A percentile compares a stretch with the other conserved stretches of the same genome.
Conservation (phyloP, 2,888 invertebrate species). For the Idaea dimidiata region DNA sequence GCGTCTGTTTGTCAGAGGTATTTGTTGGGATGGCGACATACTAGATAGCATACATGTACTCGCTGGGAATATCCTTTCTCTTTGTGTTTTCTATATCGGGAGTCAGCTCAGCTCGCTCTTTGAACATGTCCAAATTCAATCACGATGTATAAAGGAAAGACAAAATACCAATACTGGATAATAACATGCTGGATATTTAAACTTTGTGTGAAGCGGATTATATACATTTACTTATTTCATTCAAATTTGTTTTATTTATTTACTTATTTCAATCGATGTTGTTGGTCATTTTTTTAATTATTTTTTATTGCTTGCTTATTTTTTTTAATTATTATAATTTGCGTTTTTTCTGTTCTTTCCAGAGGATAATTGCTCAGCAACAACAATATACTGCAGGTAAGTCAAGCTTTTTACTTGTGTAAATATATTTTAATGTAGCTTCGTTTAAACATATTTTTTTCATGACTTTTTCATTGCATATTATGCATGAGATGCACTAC, state of each 20-base stretch:
- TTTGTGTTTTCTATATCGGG: no score
- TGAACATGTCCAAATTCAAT: no score
- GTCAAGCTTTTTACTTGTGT: slow-evolving; percentile 36
- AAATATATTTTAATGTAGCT: background rate
- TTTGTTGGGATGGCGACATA: background rate
- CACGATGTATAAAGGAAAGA: no score
- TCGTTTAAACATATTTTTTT: background rate
- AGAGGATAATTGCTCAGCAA: slow-evolving; percentile 85
- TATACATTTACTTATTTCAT: background rate
- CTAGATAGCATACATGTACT: background rate
- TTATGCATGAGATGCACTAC: no score
- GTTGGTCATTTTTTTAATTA: slow-evolving; percentile 22
- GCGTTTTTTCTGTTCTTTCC: slow-evolving; percentile 68
- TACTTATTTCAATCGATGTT: slow-evolving; percentile 10
- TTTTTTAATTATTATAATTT: slow-evolving; percentile 36
- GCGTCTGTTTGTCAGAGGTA: background rate
- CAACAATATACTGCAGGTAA: slow-evolving; percentile 83
- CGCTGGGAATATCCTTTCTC: no score
- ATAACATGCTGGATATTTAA: no score
- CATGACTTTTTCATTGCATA: background rate
- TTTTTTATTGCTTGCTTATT: slow-evolving; percentile 10
- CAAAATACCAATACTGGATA: no score
- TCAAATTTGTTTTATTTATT: background rate
- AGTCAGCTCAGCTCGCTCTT: no score
- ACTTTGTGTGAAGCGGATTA: no score